Percentiles rank a stretch among this genome's conserved stretches.
phyloP scores from a whole-genome alignment of 2,888 invertebrate genomes.

The Brenthis hecate region DNA sequence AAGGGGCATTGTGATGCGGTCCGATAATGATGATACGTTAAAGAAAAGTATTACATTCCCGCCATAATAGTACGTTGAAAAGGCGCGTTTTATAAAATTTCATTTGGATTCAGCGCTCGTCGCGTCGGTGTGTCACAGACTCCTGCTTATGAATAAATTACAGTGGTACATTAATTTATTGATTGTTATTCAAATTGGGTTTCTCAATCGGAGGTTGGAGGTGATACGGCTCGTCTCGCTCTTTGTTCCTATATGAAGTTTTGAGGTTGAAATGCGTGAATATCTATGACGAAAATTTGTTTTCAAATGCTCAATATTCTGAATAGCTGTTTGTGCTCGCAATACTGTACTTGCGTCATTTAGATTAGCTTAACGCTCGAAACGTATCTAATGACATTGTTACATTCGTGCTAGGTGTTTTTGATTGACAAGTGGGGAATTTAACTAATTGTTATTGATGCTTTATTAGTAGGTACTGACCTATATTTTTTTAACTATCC shows the following conservation, averaged over 20 bases:
- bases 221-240: slow-evolving; percentile 70
- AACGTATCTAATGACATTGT: slow-evolving; percentile 58
- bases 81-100: slow-evolving; percentile 76
- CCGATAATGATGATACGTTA: slow-evolving; percentile 78
- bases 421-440: slow-evolving; percentile 60
- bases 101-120: slow-evolving; percentile 78
- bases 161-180: slow-evolving; percentile 79
- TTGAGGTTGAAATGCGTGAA: slow-evolving; percentile 61
- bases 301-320: slow-evolving; percentile 57
- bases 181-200: slow-evolving; percentile 82
- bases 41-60: slow-evolving; percentile 75
- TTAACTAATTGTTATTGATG: slow-evolving; percentile 39
- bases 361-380: slow-evolving; percentile 50
- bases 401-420: slow-evolving; percentile 38
- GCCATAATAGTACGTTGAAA: slow-evolving; percentile 71
- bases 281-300: slow-evolving; percentile 59
- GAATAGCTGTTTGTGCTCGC: slow-evolving; percentile 48
- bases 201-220: slow-evolving; percentile 80
- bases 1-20: slow-evolving; percentile 72
- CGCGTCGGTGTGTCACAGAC: slow-evolving; percentile 66
- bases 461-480: neutral
- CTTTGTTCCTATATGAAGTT: slow-evolving; percentile 62
- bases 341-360: slow-evolving; percentile 55
- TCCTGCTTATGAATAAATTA: slow-evolving; percentile 78
- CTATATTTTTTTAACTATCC: neutral